A percentile compares a stretch with the other conserved stretches of the same genome.
These are phyloP conservation scores for Balaeniceps rex DNA, from an alignment of 2,113 vertebrate genomes.

Conservation along the genomic window DNA sequence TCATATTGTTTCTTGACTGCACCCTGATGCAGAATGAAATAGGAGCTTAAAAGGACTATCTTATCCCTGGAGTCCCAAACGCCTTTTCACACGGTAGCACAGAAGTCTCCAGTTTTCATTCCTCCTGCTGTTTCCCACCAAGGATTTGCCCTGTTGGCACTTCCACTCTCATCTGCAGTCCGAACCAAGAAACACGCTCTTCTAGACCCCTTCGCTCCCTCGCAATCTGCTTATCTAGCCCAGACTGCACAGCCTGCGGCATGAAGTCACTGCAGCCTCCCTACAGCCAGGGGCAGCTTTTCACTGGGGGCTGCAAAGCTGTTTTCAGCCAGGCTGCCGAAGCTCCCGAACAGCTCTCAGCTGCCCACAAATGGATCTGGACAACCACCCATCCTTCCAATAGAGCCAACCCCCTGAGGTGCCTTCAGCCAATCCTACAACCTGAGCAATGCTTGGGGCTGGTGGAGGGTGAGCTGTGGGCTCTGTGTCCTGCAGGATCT, in stretches of 20 bases:
- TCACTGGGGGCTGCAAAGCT: not conserved
- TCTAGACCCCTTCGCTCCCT: not conserved
- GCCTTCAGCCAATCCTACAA: not conserved
- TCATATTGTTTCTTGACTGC: not conserved
- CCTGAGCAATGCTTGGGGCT: accelerated
- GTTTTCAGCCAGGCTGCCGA: not conserved
- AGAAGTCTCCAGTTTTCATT: not conserved
- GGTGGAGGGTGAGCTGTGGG: not conserved
- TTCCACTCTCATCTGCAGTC: not conserved
- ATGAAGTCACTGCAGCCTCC: not conserved
- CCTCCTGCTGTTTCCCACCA: not conserved
- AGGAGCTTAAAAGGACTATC: not conserved
- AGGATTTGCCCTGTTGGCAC: not conserved
- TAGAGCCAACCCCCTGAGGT: not conserved
- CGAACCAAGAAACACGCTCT: not conserved
- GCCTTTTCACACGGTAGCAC: not conserved
- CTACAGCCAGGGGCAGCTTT: not conserved
- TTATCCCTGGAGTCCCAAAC: not conserved
- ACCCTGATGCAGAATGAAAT: not conserved
- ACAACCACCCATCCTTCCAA: not conserved
- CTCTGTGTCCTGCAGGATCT: not conserved
- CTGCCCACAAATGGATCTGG: not conserved
- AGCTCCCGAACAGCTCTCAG: not conserved
- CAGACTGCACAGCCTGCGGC: not conserved
- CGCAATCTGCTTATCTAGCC: not conserved